A percentile compares a stretch with the other conserved stretches of the same genome.
Conservation (phyloP, 2,113 vertebrate species). For the Aplodontia rufa region DNA sequence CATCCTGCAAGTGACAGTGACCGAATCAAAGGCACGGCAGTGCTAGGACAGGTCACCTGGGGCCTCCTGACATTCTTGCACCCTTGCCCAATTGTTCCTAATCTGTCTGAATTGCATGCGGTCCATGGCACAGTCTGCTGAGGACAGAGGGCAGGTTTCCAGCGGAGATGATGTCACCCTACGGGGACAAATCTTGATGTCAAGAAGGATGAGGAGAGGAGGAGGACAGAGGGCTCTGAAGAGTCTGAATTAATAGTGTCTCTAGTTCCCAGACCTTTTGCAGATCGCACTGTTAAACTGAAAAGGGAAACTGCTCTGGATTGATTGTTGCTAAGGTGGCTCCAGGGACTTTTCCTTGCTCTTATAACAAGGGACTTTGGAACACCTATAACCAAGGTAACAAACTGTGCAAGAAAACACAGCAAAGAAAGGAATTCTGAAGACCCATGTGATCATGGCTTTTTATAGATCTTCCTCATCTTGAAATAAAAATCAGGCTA, state of each 20-base stretch:
- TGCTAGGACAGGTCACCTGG: background rate
- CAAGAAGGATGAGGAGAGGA: background rate
- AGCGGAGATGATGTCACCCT: constrained; percentile 62
- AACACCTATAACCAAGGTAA: background rate
- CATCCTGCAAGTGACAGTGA: background rate
- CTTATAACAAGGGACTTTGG: background rate
- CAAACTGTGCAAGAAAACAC: background rate
- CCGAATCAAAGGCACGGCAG: background rate
- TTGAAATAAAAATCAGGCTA: background rate
- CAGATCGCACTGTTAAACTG: background rate
- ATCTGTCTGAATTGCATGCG: background rate
- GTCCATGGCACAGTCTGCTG: background rate
- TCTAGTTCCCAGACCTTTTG: background rate
- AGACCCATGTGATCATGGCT: background rate
- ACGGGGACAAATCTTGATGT: background rate
- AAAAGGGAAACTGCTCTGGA: background rate
- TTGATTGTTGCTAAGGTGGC: background rate
- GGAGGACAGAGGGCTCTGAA: background rate
- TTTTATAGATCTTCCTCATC: background rate
- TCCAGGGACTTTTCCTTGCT: background rate
- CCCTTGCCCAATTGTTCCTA: background rate
- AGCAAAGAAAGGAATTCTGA: background rate
- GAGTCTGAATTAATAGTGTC: constrained; percentile 33
- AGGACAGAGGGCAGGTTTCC: constrained; percentile 40
- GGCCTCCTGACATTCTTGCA: background rate